Percentiles rank a stretch among this genome's conserved stretches.
Evolutionary conservation across 1,140 invertebrate genomes (phyloP).

Genomic region (Carposina sasakii): DNA sequence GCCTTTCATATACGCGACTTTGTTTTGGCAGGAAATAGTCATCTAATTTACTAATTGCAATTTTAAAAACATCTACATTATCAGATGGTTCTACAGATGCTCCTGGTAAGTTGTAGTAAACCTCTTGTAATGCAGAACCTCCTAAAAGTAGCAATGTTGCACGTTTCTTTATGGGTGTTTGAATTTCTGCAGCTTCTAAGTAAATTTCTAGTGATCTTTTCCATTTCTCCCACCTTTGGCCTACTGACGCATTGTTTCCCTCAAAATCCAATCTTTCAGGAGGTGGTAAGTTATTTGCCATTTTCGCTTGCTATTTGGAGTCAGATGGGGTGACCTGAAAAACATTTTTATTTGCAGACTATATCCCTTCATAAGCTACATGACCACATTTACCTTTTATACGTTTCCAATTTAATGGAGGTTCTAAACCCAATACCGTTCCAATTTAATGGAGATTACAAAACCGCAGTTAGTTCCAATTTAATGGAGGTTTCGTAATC

Average conservation of each 20-base stretch:
- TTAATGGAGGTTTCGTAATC: too few relatives aligned
- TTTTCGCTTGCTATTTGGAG: too few relatives aligned
- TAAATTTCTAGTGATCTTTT: not conserved
- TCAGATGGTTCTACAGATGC: not conserved
- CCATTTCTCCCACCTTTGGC: not conserved
- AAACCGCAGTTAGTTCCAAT: too few relatives aligned
- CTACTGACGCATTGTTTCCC: not conserved
- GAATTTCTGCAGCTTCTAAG: not conserved
- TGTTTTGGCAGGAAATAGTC: constrained; percentile 9
- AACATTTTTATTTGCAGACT: too few relatives aligned
- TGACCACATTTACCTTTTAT: too few relatives aligned
- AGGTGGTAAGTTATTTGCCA: not conserved
- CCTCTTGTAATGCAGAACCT: not conserved
- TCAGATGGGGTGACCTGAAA: not conserved
- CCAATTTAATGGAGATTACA: too few relatives aligned
- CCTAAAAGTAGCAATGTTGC: not conserved
- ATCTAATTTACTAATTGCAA: constrained; percentile 8
- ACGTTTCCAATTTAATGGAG: too few relatives aligned
- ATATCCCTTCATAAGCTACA: too few relatives aligned
- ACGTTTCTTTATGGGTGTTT: not conserved
- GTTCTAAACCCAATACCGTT: too few relatives aligned
- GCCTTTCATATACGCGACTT: not conserved
- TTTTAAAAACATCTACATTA: not conserved
- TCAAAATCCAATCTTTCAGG: not conserved
- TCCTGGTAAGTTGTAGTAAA: not conserved